These are phyloP conservation scores for Melipona bicolor DNA, from an alignment of 2,888 invertebrate genomes.

Conservation along the genomic window DNA sequence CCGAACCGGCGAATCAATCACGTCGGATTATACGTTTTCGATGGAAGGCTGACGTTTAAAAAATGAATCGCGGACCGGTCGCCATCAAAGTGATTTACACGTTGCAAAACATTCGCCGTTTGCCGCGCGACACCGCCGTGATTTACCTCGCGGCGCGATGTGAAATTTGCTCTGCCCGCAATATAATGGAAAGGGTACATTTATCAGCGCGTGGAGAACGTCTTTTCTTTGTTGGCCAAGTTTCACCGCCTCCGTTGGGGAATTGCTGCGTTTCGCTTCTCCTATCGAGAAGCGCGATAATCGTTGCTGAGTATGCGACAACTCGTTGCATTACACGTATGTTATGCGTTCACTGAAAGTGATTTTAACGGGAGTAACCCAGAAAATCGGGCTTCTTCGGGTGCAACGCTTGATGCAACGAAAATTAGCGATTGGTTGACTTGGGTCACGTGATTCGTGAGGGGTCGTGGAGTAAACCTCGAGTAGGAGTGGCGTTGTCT, in stretches of 20 bases:
- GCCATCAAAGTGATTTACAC: slow-evolving; percentile 45
- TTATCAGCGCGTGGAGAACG: slow-evolving; percentile 3
- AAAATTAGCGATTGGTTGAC: too few species aligned
- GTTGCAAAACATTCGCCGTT: slow-evolving; percentile 42
- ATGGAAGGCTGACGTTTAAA: slow-evolving; percentile 45
- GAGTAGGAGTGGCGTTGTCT: too few species aligned
- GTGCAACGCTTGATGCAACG: too few species aligned
- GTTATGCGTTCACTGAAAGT: too few species aligned
- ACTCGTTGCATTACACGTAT: too few species aligned
- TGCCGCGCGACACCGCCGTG: not conserved
- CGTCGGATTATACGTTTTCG: slow-evolving; percentile 54
- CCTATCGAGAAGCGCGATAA: not conserved
- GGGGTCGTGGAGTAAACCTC: too few species aligned
- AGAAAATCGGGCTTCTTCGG: too few species aligned
- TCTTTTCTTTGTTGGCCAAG: not conserved
- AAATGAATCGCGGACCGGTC: slow-evolving; percentile 38
- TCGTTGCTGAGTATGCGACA: not conserved
- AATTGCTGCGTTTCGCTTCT: not conserved
- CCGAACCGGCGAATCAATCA: slow-evolving; percentile 47
- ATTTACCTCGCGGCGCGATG: slow-evolving; percentile 20
- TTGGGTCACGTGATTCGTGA: too few species aligned
- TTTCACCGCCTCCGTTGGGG: not conserved
- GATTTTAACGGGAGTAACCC: too few species aligned
- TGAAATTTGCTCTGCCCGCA: slow-evolving; percentile 21
- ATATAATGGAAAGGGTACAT: slow-evolving; percentile 7